Evolutionary conservation across 2,888 invertebrate species (phyloP).

Genomic region (Cantharis rufa): DNA sequence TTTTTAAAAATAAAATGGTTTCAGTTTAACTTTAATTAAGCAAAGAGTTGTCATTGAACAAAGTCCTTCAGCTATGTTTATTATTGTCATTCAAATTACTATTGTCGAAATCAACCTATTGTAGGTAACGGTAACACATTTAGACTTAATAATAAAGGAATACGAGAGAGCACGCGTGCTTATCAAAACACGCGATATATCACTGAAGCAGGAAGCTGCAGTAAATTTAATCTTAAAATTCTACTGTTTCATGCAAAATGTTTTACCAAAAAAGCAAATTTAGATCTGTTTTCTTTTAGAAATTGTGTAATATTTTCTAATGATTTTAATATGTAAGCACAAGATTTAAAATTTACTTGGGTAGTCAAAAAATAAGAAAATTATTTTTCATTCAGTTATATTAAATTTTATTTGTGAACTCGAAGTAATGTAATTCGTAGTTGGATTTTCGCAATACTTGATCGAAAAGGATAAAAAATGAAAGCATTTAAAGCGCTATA

Average conservation of each 20-base stretch:
- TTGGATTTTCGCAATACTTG: background rate
- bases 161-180: background rate
- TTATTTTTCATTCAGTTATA: no score
- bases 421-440: background rate
- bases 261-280: background rate
- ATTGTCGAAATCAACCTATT: background rate
- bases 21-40: no score
- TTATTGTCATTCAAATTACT: background rate
- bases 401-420: no score
- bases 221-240: background rate
- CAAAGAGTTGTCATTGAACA: no score
- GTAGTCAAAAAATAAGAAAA: no score
- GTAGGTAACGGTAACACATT: background rate
- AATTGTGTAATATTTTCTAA: background rate
- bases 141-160: background rate
- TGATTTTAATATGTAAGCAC: background rate
- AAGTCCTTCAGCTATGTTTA: background rate
- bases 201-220: background rate
- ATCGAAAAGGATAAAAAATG: background rate
- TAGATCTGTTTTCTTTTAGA: background rate
- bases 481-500: background rate
- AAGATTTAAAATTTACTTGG: no score
- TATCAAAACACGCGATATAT: background rate
- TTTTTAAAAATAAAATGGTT: no score
- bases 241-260: background rate